Conservation (phyloP, 2,797 vertebrate genomes). For the Micrastur ruficollis region DNA sequence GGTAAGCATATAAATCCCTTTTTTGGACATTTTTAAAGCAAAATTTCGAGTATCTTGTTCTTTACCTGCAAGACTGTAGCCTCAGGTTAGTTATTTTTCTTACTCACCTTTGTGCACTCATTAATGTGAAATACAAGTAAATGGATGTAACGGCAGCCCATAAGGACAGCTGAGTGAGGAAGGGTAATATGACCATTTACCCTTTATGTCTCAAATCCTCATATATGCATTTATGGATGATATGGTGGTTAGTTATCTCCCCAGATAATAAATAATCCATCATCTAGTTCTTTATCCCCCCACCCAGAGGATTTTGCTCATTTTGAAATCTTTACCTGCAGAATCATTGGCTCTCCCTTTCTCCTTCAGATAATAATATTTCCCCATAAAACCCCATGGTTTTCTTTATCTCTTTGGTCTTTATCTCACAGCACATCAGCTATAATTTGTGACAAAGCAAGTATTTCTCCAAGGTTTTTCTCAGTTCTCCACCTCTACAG, state of each 20-base stretch:
- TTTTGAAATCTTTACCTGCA: background rate
- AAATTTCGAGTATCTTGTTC: background rate
- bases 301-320: background rate
- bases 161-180: background rate
- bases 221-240: background rate
- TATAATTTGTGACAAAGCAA: background rate
- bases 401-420: background rate
- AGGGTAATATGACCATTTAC: background rate
- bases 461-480: background rate
- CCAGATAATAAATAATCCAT: background rate
- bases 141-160: background rate
- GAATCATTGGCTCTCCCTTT: background rate
- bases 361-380: background rate
- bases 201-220: background rate
- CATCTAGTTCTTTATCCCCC: background rate
- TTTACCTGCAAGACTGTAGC: background rate
- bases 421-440: background rate
- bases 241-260: background rate
- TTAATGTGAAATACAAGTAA: background rate
- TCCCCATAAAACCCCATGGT: background rate
- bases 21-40: background rate
- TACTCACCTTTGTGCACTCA: background rate
- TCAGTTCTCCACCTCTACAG: background rate
- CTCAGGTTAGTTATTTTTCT: background rate
- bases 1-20: background rate